These are phyloP conservation scores for Enteromius trimaculatus DNA, from an alignment of 2,797 vertebrate species.

Conservation along the genomic window DNA sequence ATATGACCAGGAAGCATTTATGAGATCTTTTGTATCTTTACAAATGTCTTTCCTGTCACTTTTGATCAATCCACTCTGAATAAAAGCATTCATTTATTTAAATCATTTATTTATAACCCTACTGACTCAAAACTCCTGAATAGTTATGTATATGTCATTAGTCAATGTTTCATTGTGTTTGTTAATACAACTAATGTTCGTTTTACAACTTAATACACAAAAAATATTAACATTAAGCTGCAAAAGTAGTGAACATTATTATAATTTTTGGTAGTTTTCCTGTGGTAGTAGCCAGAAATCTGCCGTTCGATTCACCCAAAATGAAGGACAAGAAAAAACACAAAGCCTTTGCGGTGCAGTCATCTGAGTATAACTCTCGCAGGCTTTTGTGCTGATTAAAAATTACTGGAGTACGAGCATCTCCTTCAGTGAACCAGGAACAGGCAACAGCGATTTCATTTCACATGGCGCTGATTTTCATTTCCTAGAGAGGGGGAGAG, in stretches of 20 bases:
- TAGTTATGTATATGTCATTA: not conserved
- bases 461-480: constrained; percentile 58
- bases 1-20: not conserved
- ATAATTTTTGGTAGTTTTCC: not conserved
- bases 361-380: not conserved
- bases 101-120: too few species aligned
- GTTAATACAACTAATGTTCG: not conserved
- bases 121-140: not conserved
- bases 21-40: not conserved
- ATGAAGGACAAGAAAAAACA: not conserved
- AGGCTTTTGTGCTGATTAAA: constrained; percentile 57
- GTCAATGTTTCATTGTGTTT: not conserved
- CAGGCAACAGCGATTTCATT: constrained; percentile 55
- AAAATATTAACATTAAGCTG: not conserved
- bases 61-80: not conserved
- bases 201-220: not conserved
- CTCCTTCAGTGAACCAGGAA: constrained; percentile 52
- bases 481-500: constrained; percentile 36
- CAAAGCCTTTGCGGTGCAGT: not conserved
- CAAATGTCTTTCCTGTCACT: not conserved
- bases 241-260: not conserved
- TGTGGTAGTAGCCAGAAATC: not conserved
- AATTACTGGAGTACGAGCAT: constrained; percentile 51
- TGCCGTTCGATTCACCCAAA: not conserved
- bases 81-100: not conserved